Percentiles rank a stretch among this genome's conserved stretches.
Conservation (phyloP, 1,140 invertebrate species). For the Battus philenor region DNA sequence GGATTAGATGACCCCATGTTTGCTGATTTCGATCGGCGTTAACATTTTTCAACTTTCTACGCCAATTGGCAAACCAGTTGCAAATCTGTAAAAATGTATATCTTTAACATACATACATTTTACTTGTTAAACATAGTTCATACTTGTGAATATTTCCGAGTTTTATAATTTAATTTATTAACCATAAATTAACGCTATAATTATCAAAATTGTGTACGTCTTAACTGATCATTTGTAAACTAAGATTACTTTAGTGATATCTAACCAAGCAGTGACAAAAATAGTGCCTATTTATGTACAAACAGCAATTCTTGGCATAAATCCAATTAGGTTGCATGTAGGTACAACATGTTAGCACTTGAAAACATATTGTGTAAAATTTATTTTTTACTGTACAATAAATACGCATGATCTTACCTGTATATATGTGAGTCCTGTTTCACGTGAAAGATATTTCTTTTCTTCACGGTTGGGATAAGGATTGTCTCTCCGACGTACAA, state of each 20-base stretch:
- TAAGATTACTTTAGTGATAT: conserved; percentile 7
- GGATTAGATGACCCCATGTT: conserved; percentile 83
- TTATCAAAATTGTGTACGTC: no score
- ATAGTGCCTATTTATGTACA: conserved; percentile 72
- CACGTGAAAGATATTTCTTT: conserved; percentile 80
- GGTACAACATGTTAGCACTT: conserved; percentile 40
- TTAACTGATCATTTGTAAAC: conserved; percentile 5
- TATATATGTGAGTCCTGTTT: conserved; percentile 83
- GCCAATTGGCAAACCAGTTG: conserved; percentile 88
- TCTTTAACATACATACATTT: no score
- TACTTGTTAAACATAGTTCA: no score
- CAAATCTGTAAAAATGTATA: conserved; percentile 82
- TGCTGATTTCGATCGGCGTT: conserved; percentile 79
- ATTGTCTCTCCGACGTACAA: conserved; percentile 82
- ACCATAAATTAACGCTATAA: no score
- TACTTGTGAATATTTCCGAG: no score
- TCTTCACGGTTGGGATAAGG: conserved; percentile 84
- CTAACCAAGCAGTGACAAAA: conserved; percentile 62
- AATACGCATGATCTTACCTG: conserved; percentile 70
- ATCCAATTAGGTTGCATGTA: conserved; percentile 65
- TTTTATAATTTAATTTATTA: no score
- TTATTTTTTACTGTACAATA: conserved; percentile 16
- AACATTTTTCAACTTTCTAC: conserved; percentile 83
- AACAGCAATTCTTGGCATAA: conserved; percentile 63
- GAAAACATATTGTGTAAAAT: conserved; percentile 20